Base-by-base conservation (phyloP, 2,113 vertebrate species). In the Mormyrus iriodes region DNA sequence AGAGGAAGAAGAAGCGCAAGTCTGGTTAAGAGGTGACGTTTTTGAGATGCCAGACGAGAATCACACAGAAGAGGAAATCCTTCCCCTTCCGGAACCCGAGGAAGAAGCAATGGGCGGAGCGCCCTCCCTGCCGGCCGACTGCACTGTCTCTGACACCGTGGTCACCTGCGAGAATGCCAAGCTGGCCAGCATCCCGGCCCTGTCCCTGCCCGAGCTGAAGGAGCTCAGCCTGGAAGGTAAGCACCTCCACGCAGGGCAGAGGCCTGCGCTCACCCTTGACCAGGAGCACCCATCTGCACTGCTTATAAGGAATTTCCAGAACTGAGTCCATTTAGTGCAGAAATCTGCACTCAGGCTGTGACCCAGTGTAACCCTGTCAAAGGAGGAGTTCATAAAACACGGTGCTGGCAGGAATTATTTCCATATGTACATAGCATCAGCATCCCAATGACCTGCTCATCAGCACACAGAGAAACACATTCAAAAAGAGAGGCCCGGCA, bases 171-270 rank as follows among this genome's bases (percentile, higher is more conserved):
- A 95, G 51, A 95, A 97, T 0, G 95, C 94, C 35, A 95, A 94
- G 90, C 96, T 99, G 4, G 93, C 89, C 42, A 92, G 95, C 92
- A 96, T 99, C 89, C 98, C 98, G 65, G 94, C 97, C 2, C 96
- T 99, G 69, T 93, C 92, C 58, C 96, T 97, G 61, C 95, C 95
- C 21, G 94, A 97, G 52, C 94, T 99, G 88, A 98, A 94, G 83
- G 97, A 94, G 79, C 95, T 99, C 90, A 97, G 97, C 90, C 95
- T 99, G 61, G 91, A 95, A 91, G 98, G 98, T 99, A 95, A 97
- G 96, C 5, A 76, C 61, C 39, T 13, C 76, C 76, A 82, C 17
- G 8, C n/a, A 31, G 61, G 61, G 8, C 61, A 13, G 15, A 19
- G 39, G 31, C 39, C 35, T 79, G 69, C 15, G 27, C 27, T 39